These are phyloP conservation scores for Glossophaga mutica DNA, from an alignment of 2,797 vertebrate genomes.

Conservation along the genomic window DNA sequence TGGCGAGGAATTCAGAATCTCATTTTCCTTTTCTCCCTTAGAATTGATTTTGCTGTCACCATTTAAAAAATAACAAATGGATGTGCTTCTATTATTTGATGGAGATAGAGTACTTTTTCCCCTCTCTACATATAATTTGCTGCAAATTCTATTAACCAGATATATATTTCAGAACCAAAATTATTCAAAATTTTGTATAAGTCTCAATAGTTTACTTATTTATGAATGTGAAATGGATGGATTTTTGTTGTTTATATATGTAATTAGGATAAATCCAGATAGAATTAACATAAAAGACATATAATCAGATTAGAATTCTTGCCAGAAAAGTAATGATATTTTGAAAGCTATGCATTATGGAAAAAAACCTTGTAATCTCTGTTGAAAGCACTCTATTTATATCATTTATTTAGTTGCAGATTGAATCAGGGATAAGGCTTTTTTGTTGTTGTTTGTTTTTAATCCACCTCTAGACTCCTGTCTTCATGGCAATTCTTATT, in stretches of 20 bases:
- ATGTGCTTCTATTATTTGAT: conserved; percentile 51
- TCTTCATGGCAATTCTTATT: neutral
- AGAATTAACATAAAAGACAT: conserved; percentile 53
- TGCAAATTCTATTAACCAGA: conserved; percentile 54
- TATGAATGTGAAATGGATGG: conserved; percentile 50
- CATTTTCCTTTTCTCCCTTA: conserved; percentile 59
- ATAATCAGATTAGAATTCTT: conserved; percentile 71
- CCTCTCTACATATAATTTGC: conserved; percentile 62
- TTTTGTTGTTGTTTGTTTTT: conserved; percentile 2
- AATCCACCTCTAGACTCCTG: neutral
- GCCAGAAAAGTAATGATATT: conserved; percentile 67
- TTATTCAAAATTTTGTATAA: conserved; percentile 58
- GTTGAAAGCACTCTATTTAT: conserved; percentile 18
- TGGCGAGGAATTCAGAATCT: conserved; percentile 70
- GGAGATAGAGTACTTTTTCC: conserved; percentile 56
- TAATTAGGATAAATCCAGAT: conserved; percentile 59
- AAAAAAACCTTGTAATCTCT: conserved; percentile 53
- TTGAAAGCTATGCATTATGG: conserved; percentile 26
- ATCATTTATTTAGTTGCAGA: conserved; percentile 38
- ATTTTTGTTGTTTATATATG: conserved; percentile 61
- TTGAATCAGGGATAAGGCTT: neutral
- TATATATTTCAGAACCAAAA: conserved; percentile 60
- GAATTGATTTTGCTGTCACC: conserved; percentile 65
- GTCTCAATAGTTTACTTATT: conserved; percentile 61
- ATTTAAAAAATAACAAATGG: conserved; percentile 74